These are phyloP conservation scores for Agriopis marginaria DNA, from an alignment of 2,888 invertebrate species.

Conservation along the genomic window DNA sequence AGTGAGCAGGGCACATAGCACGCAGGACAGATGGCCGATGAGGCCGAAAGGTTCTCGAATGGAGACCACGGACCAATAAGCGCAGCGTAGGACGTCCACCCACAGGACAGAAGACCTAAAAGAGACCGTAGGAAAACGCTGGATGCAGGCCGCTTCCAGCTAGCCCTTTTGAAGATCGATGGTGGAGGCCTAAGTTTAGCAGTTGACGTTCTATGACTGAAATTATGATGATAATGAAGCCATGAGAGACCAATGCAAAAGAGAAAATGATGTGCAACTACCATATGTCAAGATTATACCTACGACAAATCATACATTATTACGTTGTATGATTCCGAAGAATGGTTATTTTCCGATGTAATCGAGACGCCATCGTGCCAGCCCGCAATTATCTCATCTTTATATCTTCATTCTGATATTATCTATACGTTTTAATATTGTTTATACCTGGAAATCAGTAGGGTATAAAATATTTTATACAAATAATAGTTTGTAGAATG, in stretches of 20 bases:
- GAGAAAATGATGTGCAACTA: neutral
- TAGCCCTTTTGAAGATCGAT: no score
- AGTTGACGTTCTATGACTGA: no score
- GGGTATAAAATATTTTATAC: neutral
- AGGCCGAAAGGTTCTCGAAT: no score
- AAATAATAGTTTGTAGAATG: neutral
- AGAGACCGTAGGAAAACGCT: no score
- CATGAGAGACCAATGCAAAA: conserved; percentile 4
- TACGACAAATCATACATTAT: conserved; percentile 24
- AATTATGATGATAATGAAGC: no score
- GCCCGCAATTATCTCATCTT: conserved; percentile 28
- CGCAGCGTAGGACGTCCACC: no score
- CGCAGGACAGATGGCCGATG: no score
- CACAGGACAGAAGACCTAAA: no score
- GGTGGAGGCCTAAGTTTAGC: neutral
- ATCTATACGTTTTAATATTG: neutral
- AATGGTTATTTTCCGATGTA: conserved; percentile 29
- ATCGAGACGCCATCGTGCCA: conserved; percentile 28
- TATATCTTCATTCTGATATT: conserved; percentile 15
- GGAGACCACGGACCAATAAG: no score
- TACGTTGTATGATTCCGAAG: conserved; percentile 15
- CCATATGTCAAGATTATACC: conserved; percentile 8
- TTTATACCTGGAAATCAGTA: neutral
- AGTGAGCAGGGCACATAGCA: no score
- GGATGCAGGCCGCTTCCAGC: no score